phyloP scores from a whole-genome alignment of 2,113 vertebrate species.

The Castor canadensis region DNA sequence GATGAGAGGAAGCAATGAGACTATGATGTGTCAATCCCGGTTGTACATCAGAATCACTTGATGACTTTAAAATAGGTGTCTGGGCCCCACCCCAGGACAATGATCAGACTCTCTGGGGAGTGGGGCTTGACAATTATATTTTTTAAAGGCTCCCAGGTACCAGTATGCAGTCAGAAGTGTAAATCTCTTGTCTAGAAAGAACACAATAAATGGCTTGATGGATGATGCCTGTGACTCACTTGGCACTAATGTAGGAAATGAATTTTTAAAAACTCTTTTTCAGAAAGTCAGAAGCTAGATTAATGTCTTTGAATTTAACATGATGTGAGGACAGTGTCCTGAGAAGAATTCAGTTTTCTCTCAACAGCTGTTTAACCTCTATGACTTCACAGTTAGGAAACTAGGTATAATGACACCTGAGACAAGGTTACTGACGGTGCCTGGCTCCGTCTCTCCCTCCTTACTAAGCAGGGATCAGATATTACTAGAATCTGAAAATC shows the following conservation, averaged over 20 bases:
- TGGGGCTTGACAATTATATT: not conserved
- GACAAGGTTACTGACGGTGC: not conserved
- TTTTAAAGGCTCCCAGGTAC: not conserved
- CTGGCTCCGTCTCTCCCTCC: not conserved
- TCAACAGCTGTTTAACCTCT: not conserved
- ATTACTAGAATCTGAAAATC: not conserved
- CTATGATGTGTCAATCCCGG: not conserved
- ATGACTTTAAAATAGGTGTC: conserved; percentile 12
- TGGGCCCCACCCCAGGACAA: not conserved
- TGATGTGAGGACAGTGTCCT: not conserved
- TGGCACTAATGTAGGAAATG: not conserved
- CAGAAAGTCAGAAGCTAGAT: not conserved
- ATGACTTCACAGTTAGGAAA: not conserved
- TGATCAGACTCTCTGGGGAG: not conserved
- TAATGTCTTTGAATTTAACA: not conserved
- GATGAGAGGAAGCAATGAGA: not conserved
- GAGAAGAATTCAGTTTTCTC: not conserved
- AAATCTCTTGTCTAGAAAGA: not conserved
- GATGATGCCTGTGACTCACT: not conserved
- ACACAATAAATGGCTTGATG: not conserved
- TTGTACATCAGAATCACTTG: not conserved
- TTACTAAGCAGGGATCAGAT: not conserved
- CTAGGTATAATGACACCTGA: not conserved
- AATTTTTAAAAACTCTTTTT: conserved; percentile 1
- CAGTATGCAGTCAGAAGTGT: not conserved